Percentiles rank a stretch among this genome's conserved stretches.
Conservation (phyloP, 2,797 vertebrate genomes). For the Erithacus rubecula region DNA sequence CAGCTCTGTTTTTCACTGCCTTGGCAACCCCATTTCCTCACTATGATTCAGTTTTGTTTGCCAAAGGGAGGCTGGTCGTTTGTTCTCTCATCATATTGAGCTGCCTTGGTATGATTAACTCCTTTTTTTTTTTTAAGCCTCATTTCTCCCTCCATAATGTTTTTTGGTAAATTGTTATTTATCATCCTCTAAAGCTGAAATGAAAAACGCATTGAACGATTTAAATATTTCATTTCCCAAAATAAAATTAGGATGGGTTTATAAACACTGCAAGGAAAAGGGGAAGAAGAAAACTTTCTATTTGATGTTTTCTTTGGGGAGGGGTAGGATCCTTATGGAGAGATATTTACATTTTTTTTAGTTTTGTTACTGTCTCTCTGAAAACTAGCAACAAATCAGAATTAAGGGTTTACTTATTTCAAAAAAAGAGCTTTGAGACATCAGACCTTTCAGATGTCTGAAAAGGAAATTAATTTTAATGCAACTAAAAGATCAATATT, state of each 20-base stretch:
- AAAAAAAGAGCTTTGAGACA: neutral
- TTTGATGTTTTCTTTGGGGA: neutral
- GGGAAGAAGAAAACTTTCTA: neutral
- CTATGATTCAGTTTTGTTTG: constrained; percentile 56
- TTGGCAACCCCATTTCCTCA: constrained; percentile 59
- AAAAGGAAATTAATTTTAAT: neutral
- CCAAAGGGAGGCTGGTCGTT: constrained; percentile 26
- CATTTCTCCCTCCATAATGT: constrained; percentile 39
- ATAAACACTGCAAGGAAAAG: neutral
- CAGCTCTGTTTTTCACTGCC: constrained; percentile 50
- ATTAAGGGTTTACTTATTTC: neutral
- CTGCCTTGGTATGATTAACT: constrained; percentile 56
- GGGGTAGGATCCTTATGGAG: neutral
- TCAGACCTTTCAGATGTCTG: neutral
- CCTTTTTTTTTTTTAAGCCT: constrained; percentile 42
- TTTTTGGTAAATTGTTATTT: constrained; percentile 28
- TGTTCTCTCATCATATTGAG: constrained; percentile 51
- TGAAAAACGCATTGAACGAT: neutral
- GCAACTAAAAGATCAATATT: neutral
- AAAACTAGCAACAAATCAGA: neutral
- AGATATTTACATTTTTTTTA: neutral
- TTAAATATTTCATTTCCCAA: neutral
- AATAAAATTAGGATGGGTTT: neutral
- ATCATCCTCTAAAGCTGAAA: constrained; percentile 19
- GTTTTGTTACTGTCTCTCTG: neutral